Evolutionary conservation across 37 sponge, comb jelly and placozoan species (phyloP), one percentile per base, ranked within the genome.

Genomic region (Agelas oroides): DNA sequence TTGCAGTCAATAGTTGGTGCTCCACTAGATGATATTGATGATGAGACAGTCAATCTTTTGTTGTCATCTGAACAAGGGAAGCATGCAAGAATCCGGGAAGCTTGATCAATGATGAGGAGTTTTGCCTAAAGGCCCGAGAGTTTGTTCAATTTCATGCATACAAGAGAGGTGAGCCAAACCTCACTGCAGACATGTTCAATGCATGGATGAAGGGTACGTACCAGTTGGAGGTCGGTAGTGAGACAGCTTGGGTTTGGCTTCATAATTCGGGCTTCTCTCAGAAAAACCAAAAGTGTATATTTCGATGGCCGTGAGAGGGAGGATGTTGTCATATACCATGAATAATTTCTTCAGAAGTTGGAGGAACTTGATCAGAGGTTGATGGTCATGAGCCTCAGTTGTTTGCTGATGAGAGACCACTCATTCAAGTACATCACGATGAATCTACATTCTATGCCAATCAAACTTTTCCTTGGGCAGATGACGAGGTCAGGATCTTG

Each of bases 231-330:
- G 55, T 84, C 37, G 19, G 36, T 75, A 36, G 41, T 13, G 65
- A 58, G 56, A 84, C 84, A 75, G 84, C n/a, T n/a, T 13, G 66
- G n/a, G 5, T 31, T 32, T 84, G 68, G 65, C 84, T 84, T n/a
- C 52, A 52, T 30, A 30, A 74, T 55, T 57, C 75, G 1, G 84
- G 84, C 41, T 84, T 84, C 35, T 25, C 54, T 63, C 75, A 55
- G 8, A 46, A 24, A 11, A 56, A 64, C 24, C 76, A 80, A 87
- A 52, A 75, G 76, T 13, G 72, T 79, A 31, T 87, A 71, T 68
- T 72, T 81, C 73, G 88, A 80, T 65, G 88, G 88, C 13, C 88
- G 81, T 41, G 88, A 81, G 38, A 5, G 82, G 23, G 56, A 58
- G 21, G 88, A 87, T 65, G 88, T 87, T 14, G 76, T 79, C 37